Evolutionary conservation across 2,888 invertebrate genomes (phyloP), one percentile per base, ranked within the genome.

Genomic region (Heliconius sara): DNA sequence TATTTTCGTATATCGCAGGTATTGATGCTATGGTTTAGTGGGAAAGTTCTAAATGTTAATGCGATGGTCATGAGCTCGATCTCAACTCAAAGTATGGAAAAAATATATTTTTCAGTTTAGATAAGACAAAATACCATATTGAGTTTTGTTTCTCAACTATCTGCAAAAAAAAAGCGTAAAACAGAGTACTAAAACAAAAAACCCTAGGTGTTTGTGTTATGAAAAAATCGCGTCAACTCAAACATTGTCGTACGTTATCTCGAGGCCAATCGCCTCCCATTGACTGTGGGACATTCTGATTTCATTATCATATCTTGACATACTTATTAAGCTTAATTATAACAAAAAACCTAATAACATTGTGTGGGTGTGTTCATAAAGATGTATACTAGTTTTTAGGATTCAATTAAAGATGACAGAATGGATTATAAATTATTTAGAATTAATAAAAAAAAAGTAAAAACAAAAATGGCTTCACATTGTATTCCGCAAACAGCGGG

Each of bases 281-380:
- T 70, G 70, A 43, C 43, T 70, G 70, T 25, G 25, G 43, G 3
- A 47, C n/a, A 68, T 68, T 39, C 12, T 39, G 7, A 39, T 39
- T 25, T 68, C 70, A 25, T 70, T 70, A 70, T 43, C 43, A 70
- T 43, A 43, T 68, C 34, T 68, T 68, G 68, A 68, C 68, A 68
- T 68, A 68, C 25, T 68, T 68, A 68, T 68, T 39, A 39, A n/a
- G n/a, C n/a, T 43, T 68, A 68, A 43, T 68, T 68, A 68, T 39
- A 68, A 39, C 43, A 68, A 68, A 68, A 68, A 43, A 25, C 1
- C 4, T 25, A 43, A 68, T 68, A 68, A 39, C 22, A 68, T 5
- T 68, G n/a, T 12, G 39, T 68, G n/a, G 34, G 67, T 39, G 22
- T 2, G 67, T 39, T 68, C 1, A 9, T 67, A 34, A 65, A 65